Base-by-base conservation (phyloP, 1,140 invertebrate species). In the Pseudobourletiella spinata region DNA sequence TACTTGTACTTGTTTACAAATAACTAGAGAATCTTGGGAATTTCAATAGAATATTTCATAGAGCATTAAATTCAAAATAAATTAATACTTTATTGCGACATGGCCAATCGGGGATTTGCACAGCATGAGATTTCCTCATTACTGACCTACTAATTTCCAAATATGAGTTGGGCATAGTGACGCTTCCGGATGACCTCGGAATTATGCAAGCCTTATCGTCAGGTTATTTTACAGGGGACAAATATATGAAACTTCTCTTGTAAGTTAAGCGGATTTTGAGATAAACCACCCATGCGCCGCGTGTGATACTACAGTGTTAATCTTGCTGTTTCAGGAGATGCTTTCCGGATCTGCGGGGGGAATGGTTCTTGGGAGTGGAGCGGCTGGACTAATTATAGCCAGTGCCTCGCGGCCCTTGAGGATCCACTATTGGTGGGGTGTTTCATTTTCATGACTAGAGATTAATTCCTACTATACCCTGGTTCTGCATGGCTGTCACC, bases 381-480 rank as follows among this genome's bases (percentile, higher is more conserved):
- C 1, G 71, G 72, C 52, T 74, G 73, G 73, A 74, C 72, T 26
- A 74, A 74, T 58, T 74, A 74, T 54, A 54, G n/a, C n/a, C n/a
- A n/a, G n/a, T n/a, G n/a, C n/a, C n/a, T n/a, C n/a, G n/a, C n/a
- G n/a, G n/a, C n/a, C n/a, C n/a, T n/a, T n/a, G n/a, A n/a, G n/a
- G n/a, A n/a, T n/a, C n/a, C n/a, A n/a, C n/a, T n/a, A n/a, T n/a
- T n/a, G n/a, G n/a, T n/a, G n/a, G n/a, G n/a, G n/a, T n/a, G n/a
- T n/a, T n/a, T n/a, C n/a, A n/a, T n/a, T n/a, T n/a, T n/a, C n/a
- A n/a, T n/a, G n/a, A n/a, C n/a, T n/a, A n/a, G n/a, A n/a, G n/a
- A n/a, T n/a, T n/a, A n/a, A n/a, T n/a, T n/a, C n/a, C n/a, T n/a
- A n/a, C n/a, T n/a, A n/a, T n/a, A n/a, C n/a, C n/a, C n/a, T n/a